Base-by-base conservation (phyloP, 2,888 invertebrate genomes). In the Bimastos eiseni region DNA sequence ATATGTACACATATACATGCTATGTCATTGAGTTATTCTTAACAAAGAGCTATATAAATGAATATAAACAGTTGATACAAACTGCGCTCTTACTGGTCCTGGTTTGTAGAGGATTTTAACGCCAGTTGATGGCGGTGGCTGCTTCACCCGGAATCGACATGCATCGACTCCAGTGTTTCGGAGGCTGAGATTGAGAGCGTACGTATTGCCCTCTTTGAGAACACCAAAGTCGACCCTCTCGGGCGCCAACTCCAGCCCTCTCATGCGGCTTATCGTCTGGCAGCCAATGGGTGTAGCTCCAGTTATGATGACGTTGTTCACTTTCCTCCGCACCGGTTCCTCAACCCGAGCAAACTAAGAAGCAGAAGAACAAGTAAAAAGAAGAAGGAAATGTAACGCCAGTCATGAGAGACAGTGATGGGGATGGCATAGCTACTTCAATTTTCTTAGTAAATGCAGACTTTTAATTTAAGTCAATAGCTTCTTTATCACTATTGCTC, bases 121-220 rank as follows among this genome's bases (percentile, higher is more conserved):
- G 1, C 95, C 95, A 41, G 95, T 95, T 36, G 94, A 93, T 5
- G 95, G 94, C 15, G 95, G 95, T 33, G 95, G 95, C 91, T 95
- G 95, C 91, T 93, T 94, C 44, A 95, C 90, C 91, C 94, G 95
- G 93, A 94, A 95, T 89, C 95, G 92, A 92, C 95, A 95, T 21
- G 94, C 92, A 91, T 95, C 95, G 38, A 94, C 93, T 13, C 95
- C 95, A 19, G 94, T 94, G 93, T 95, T 95, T 91, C 93, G 94
- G 70, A 95, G 92, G 37, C 92, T 91, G 41, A 95, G 93, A 34
- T 93, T 93, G 91, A 93, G 93, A 88, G 92, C 92, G 92, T 95
- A 95, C 6, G 94, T 95, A 92, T 93, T 93, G 17, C 95, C 95
- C 92, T 95, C 95, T 91, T 93, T 93, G 36, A 95, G 93, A 13